Evolutionary conservation across 2,113 vertebrate species (phyloP), one percentile per base, ranked within the genome.

Genomic region (Paralichthys olivaceus): DNA sequence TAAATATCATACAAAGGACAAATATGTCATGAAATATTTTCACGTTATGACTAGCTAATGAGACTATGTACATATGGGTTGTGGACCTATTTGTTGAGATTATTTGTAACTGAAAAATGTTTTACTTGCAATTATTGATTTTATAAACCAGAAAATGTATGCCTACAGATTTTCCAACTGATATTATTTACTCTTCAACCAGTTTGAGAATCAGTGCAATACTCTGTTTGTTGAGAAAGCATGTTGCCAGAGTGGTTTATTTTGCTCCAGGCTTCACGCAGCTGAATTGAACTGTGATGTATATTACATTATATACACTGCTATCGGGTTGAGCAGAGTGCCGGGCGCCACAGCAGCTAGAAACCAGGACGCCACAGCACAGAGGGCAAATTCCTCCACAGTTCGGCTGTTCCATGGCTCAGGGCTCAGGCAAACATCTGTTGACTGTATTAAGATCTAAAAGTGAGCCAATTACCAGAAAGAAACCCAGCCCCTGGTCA

Each of bases 351-450:
- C 58, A 74, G 80, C 67, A 23, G 65, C 68, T 65, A 23, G 75
- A 83, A 83, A 87, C 79, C 82, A 90, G 85, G 78, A 79, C 80
- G 55, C 37, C 1, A 5, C 49, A n/a, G 68, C 71, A 66, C 61
- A 77, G 67, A 75, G 85, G 86, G 82, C 49, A 2, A 69, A 89
- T 84, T 87, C 80, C 81, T 88, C 84, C 87, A 84, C 84, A 82
- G 75, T 85, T 80, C 20, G 58, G 61, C 78, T 54, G 75, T 77
- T 76, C 75, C 67, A 26, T 77, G 73, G 89, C 89, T 87, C 78
- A 53, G 59, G 79, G 87, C 86, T 79, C 82, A 70, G 69, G 76
- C 90, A 84, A 88, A 87, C 87, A 91, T 91, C 88, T 92, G 89
- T 84, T 89, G 88, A 87, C 87, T 75, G 74, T 58, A 84, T 88